Evolutionary conservation across 2,797 vertebrate species (phyloP).

Genomic region (Australoheros facetus): DNA sequence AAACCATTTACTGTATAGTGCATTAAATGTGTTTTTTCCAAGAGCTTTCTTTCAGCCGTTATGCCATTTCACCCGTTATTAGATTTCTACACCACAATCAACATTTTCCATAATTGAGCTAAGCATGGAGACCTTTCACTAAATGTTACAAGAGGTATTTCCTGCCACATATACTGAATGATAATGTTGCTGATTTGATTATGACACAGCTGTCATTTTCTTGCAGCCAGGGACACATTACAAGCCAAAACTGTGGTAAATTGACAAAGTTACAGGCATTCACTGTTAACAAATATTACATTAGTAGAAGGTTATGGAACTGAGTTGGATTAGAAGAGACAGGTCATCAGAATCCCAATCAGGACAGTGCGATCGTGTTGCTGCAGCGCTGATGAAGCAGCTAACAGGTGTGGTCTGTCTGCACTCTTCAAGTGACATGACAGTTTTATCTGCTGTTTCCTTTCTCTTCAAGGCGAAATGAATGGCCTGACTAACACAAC

Average conservation of each 20-base stretch:
- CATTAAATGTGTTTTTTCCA: constrained; percentile 1
- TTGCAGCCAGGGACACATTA: constrained; percentile 6
- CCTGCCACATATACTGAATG: constrained; percentile 24
- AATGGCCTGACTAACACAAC: constrained; percentile 44
- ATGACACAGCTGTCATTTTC: constrained; percentile 30
- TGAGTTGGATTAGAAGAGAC: constrained; percentile 57
- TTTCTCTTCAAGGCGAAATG: constrained; percentile 38
- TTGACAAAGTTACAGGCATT: constrained; percentile 26
- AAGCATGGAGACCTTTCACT: constrained; percentile 41
- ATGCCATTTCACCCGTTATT: constrained; percentile 16
- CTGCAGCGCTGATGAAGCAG: constrained; percentile 33
- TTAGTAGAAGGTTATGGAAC: constrained; percentile 25
- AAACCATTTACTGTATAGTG: constrained; percentile 1
- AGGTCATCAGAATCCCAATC: constrained; percentile 59
- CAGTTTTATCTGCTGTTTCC: constrained; percentile 58
- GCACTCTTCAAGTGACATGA: constrained; percentile 27
- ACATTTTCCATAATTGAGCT: constrained; percentile 23
- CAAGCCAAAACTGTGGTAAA: constrained; percentile 42
- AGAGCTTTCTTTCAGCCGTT: neutral
- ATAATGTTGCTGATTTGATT: constrained; percentile 44
- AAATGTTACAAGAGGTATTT: constrained; percentile 44
- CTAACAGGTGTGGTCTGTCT: constrained; percentile 35
- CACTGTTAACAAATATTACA: constrained; percentile 48
- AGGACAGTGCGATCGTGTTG: constrained; percentile 25
- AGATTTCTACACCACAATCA: constrained; percentile 29